These are phyloP conservation scores for Agelastica alni DNA, from an alignment of 2,888 invertebrate genomes.

Conservation along the genomic window DNA sequence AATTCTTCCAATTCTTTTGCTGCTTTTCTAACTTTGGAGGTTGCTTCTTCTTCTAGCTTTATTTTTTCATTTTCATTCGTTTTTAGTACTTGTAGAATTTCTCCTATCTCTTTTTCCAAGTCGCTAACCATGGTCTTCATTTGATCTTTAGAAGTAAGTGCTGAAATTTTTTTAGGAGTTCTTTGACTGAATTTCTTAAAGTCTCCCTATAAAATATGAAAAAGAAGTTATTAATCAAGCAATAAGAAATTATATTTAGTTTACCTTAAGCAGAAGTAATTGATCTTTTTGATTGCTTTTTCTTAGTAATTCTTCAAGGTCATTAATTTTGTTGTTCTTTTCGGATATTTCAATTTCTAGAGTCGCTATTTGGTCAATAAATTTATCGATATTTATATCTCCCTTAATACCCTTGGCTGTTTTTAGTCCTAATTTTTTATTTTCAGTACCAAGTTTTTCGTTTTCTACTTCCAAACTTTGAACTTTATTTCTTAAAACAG, in stretches of 20 bases:
- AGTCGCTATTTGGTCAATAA: conserved; percentile 64
- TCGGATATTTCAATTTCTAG: conserved; percentile 68
- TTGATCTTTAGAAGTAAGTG: conserved; percentile 72
- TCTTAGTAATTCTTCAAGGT: conserved; percentile 54
- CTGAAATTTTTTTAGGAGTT: conserved; percentile 74
- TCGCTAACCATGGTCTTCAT: conserved; percentile 85
- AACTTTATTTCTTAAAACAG: conserved; percentile 68
- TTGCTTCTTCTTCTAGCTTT: conserved; percentile 58
- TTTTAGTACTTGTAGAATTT: conserved; percentile 65
- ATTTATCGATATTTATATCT: conserved; percentile 63
- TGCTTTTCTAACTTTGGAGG: conserved; percentile 49
- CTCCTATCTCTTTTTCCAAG: conserved; percentile 84
- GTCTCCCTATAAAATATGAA: conserved; percentile 59
- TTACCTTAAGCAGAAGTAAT: conserved; percentile 9
- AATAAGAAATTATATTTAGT: no score
- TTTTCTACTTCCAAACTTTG: conserved; percentile 74
- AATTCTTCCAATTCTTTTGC: conserved; percentile 58
- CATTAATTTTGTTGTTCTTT: conserved; percentile 63
- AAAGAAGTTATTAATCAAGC: no score
- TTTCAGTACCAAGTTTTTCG: conserved; percentile 74
- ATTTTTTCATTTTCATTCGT: conserved; percentile 61
- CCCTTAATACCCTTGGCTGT: conserved; percentile 61
- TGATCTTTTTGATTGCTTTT: conserved; percentile 6
- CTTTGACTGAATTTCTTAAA: conserved; percentile 70
- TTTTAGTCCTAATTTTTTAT: conserved; percentile 70